phyloP scores from a whole-genome alignment of 1,140 invertebrate species.

The Cryptotermes secundus region DNA sequence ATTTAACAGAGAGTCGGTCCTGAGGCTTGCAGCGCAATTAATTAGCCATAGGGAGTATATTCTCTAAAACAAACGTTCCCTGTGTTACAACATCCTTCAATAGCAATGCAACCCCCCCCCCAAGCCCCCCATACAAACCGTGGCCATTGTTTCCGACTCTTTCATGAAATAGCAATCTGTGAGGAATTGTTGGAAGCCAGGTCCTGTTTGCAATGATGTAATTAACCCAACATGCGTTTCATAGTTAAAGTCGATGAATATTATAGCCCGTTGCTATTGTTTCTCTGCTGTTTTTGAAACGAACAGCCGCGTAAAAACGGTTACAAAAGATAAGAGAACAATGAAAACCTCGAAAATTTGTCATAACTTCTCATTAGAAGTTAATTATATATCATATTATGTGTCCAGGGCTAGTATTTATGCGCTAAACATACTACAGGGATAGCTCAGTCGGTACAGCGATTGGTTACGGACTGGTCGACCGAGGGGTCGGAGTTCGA shows the following conservation, averaged over 20 bases:
- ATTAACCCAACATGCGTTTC: background rate
- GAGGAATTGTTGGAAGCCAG: background rate
- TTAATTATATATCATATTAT: too few relatives aligned
- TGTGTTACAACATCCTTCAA: conserved; percentile 10
- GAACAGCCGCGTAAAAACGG: background rate
- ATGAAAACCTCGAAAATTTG: background rate
- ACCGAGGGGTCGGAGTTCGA: too few relatives aligned
- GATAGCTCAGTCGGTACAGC: too few relatives aligned
- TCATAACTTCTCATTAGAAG: too few relatives aligned
- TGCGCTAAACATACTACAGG: too few relatives aligned
- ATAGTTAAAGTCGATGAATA: conserved; percentile 1
- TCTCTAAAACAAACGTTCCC: conserved; percentile 26
- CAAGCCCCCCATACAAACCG: background rate
- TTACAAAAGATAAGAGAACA: background rate
- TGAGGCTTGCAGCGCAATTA: conserved; percentile 18
- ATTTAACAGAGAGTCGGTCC: background rate
- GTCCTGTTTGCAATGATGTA: background rate
- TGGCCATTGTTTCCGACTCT: background rate
- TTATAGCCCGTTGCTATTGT: background rate
- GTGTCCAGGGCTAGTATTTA: too few relatives aligned
- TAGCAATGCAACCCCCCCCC: background rate
- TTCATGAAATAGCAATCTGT: conserved; percentile 13
- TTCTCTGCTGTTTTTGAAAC: background rate
- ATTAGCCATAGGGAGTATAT: conserved; percentile 30
- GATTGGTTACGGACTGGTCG: too few relatives aligned